Conservation (phyloP, 1,140 invertebrate species). For the Cotesia typhae region DNA sequence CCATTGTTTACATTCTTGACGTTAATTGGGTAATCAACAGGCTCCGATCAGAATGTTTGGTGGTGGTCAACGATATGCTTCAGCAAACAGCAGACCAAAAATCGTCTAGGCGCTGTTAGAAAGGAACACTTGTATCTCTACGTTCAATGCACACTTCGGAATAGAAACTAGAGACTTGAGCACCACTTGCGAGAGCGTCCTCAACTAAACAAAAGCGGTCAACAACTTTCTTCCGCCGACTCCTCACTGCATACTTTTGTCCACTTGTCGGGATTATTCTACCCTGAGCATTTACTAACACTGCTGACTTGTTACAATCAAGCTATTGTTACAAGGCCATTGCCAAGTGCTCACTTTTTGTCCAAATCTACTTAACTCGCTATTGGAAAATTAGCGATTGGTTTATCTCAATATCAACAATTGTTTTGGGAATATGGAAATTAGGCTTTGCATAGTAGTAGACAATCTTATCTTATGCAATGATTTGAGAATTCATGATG, state of each 20-base stretch:
- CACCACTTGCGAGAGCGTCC: constrained; percentile 11
- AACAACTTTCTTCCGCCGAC: constrained; percentile 13
- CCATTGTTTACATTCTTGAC: not conserved
- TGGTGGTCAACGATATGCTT: not conserved
- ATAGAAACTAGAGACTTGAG: constrained; percentile 16
- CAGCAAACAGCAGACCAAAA: not conserved
- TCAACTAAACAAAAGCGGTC: constrained; percentile 24
- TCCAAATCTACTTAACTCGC: too few relatives aligned
- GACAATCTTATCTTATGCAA: too few relatives aligned
- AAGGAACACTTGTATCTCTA: constrained; percentile 23
- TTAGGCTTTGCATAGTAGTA: too few relatives aligned
- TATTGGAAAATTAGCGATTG: too few relatives aligned
- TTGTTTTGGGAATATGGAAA: too few relatives aligned
- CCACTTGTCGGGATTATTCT: constrained; percentile 6
- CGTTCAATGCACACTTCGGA: constrained; percentile 31
- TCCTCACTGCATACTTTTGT: constrained; percentile 12
- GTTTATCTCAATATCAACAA: too few relatives aligned
- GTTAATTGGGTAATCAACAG: constrained; percentile 20
- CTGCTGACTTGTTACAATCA: constrained; percentile 16
- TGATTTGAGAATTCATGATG: too few relatives aligned
- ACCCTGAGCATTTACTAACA: not conserved
- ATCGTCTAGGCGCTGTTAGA: not conserved
- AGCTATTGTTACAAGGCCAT: not conserved
- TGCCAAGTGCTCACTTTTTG: not conserved
- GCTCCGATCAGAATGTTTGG: not conserved